Percentiles rank a stretch among this genome's conserved stretches.
Conservation (phyloP, 2,888 invertebrate species). For the Hartigia nigra region DNA sequence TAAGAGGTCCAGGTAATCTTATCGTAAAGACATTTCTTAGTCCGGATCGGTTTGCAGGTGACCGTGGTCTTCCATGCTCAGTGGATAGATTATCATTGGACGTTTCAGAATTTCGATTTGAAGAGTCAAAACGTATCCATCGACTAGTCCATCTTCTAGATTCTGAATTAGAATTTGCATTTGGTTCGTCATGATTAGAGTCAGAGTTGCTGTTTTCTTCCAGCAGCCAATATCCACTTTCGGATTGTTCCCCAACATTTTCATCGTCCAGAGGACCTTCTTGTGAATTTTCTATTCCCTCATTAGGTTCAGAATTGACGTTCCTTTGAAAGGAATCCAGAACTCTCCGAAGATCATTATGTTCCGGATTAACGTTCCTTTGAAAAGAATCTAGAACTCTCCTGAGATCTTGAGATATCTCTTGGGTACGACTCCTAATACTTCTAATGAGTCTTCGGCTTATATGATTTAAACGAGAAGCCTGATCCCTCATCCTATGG, state of each 20-base stretch:
- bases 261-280: constrained; percentile 29
- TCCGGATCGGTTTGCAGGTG: background rate
- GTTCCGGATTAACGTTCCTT: constrained; percentile 27
- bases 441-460: background rate
- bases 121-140: constrained; percentile 52
- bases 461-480: background rate
- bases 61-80: constrained; percentile 20
- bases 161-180: constrained; percentile 28
- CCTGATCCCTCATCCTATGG: background rate
- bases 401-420: constrained; percentile 21
- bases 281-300: background rate
- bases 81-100: constrained; percentile 20
- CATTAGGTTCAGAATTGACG: constrained; percentile 10
- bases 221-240: constrained; percentile 57
- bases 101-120: constrained; percentile 36
- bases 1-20: background rate
- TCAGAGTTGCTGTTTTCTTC: constrained; percentile 60
- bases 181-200: constrained; percentile 52
- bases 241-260: constrained; percentile 48
- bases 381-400: constrained; percentile 29
- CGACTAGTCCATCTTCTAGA: constrained; percentile 52
- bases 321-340: constrained; percentile 29
- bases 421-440: constrained; percentile 15
- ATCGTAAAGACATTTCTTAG: background rate
- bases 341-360: background rate